These are phyloP conservation scores for Drosophila prostipennis DNA, from an alignment of 2,888 invertebrate genomes.

Conservation along the genomic window DNA sequence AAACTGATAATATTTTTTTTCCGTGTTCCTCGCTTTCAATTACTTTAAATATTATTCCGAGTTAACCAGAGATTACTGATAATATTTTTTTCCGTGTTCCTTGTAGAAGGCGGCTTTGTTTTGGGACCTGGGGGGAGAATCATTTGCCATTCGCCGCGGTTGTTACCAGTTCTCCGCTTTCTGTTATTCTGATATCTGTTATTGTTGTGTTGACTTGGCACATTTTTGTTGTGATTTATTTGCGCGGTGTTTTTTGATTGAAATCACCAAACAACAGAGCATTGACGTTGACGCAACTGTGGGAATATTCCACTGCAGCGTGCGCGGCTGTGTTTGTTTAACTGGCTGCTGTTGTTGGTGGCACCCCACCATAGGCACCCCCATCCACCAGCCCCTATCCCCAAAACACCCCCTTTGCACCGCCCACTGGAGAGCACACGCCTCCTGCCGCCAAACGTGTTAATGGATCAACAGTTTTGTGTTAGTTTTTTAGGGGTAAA, in stretches of 20 bases:
- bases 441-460: conserved; percentile 59
- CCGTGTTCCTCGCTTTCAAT: neutral
- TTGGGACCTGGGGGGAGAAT: conserved; percentile 15
- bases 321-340: conserved; percentile 53
- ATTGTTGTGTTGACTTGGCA: conserved; percentile 69
- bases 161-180: conserved; percentile 45
- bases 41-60: neutral
- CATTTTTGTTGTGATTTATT: conserved; percentile 69
- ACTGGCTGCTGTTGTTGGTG: conserved; percentile 14
- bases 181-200: conserved; percentile 21
- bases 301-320: conserved; percentile 74
- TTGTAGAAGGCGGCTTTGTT: conserved; percentile 3
- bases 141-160: conserved; percentile 49
- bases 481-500: conserved; percentile 44
- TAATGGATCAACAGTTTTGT: conserved; percentile 70
- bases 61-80: neutral
- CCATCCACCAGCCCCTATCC: neutral
- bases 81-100: conserved; percentile 2
- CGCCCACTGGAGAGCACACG: conserved; percentile 44
- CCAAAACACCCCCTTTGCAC: neutral
- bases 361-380: neutral
- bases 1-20: conserved; percentile 2
- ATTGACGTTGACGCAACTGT: conserved; percentile 62
- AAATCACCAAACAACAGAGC: conserved; percentile 48
- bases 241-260: conserved; percentile 59